Conservation (phyloP, 2,113 vertebrate genomes). For the Opisthocomus hoazin region DNA sequence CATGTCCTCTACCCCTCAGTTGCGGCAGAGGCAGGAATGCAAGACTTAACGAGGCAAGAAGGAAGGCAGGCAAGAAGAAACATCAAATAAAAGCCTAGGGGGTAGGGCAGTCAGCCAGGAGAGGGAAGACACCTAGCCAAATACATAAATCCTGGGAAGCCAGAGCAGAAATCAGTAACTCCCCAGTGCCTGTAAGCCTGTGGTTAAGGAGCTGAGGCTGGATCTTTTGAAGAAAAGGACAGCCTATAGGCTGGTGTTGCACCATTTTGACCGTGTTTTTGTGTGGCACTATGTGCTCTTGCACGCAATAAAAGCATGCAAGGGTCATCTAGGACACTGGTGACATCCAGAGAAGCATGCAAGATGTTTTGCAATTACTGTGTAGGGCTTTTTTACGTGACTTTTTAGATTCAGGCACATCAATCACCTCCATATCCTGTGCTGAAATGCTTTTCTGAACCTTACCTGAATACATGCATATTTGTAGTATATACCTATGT, state of each 20-base stretch:
- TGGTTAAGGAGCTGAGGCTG: neutral
- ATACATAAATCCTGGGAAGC: conserved; percentile 4
- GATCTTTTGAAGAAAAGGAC: neutral
- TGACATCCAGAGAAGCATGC: neutral
- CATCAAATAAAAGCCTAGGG: conserved; percentile 38
- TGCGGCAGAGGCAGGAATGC: neutral
- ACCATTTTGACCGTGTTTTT: neutral
- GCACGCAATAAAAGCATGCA: rapidly evolving
- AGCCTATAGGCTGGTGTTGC: neutral
- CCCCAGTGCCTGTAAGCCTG: neutral
- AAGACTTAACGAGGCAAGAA: conserved; percentile 30
- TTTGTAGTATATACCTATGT: no score
- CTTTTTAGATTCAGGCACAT: neutral
- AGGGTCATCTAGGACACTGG: neutral
- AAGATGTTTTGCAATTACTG: neutral
- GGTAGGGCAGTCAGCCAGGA: conserved; percentile 38
- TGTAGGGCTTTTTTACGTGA: neutral
- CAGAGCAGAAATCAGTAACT: neutral
- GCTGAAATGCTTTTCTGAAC: neutral
- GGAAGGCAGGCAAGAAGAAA: conserved; percentile 43
- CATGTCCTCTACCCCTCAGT: neutral
- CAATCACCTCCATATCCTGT: neutral
- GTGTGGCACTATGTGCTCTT: neutral
- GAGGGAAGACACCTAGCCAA: conserved; percentile 45
- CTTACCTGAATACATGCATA: neutral